Percentiles rank a stretch among this genome's conserved stretches.
Evolutionary conservation across 2,797 vertebrate genomes (phyloP).

Genomic region (Pangasius larnaudii): DNA sequence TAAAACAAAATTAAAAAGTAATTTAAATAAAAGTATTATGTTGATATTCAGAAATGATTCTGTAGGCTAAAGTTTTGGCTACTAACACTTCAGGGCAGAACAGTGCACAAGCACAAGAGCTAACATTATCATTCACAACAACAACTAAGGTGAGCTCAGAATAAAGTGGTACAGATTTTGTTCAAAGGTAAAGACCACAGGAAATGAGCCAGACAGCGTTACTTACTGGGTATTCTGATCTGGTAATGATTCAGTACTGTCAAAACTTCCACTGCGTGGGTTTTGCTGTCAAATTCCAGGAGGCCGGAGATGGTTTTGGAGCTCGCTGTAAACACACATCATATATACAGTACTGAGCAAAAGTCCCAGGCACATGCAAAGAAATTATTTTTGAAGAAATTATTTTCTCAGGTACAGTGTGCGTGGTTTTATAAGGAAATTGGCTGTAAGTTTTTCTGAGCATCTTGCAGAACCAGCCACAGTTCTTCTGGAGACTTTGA

Average conservation of each 20-base stretch:
- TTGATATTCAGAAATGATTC: neutral
- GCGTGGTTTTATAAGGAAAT: no score
- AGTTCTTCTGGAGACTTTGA: no score
- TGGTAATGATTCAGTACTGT: conserved; percentile 98
- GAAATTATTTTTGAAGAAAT: no score
- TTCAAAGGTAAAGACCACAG: neutral
- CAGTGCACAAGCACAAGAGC: no score
- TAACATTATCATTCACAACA: neutral
- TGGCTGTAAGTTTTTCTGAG: no score
- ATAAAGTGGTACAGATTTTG: neutral
- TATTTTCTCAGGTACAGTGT: no score
- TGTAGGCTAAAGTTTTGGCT: neutral
- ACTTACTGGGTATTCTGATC: conserved; percentile 97
- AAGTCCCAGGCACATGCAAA: no score
- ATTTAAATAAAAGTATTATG: neutral
- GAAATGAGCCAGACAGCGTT: neutral
- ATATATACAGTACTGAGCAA: no score
- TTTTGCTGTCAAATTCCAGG: conserved; percentile 95
- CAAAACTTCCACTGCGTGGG: conserved; percentile 95
- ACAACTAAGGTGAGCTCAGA: neutral
- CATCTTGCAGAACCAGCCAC: no score
- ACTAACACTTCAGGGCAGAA: neutral
- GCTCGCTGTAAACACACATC: conserved; percentile 76
- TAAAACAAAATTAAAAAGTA: neutral
- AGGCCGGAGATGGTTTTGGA: conserved; percentile 95